These are phyloP conservation scores for Lochmaea crataegi DNA, from an alignment of 2,888 invertebrate genomes.

Conservation along the genomic window DNA sequence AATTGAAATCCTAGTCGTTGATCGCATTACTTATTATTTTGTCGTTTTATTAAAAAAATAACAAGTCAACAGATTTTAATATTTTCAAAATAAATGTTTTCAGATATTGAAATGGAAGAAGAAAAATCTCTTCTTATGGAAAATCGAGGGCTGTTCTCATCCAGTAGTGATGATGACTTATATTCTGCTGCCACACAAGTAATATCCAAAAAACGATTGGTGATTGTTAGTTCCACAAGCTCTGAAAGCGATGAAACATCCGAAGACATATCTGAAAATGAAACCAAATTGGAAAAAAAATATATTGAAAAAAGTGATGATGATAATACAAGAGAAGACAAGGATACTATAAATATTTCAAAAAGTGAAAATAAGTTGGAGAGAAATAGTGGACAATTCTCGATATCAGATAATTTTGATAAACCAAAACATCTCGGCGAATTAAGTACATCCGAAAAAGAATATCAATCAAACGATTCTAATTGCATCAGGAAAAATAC, in stretches of 20 bases:
- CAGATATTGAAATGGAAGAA: neutral
- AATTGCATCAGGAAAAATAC: too few relatives aligned
- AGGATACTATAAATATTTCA: too few relatives aligned
- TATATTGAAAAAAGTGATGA: neutral
- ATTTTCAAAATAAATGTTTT: neutral
- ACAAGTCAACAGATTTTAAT: neutral
- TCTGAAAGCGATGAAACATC: neutral
- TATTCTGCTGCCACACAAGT: neutral
- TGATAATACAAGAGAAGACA: neutral
- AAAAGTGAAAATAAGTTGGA: neutral
- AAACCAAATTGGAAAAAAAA: neutral
- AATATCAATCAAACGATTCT: too few relatives aligned
- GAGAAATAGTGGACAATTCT: neutral
- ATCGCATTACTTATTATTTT: too few relatives aligned
- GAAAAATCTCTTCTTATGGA: neutral
- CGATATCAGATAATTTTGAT: neutral
- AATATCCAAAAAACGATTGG: neutral
- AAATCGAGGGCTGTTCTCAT: neutral
- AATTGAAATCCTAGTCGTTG: too few relatives aligned
- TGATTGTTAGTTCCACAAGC: neutral
- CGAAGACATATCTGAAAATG: neutral
- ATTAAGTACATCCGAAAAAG: too few relatives aligned
- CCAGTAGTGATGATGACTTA: neutral
- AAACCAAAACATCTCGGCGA: too few relatives aligned
- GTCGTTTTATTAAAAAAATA: too few relatives aligned